Percentiles rank a stretch among this genome's conserved stretches.
phyloP scores from a whole-genome alignment of 2,888 invertebrate species.

The Syrista parreyssii region DNA sequence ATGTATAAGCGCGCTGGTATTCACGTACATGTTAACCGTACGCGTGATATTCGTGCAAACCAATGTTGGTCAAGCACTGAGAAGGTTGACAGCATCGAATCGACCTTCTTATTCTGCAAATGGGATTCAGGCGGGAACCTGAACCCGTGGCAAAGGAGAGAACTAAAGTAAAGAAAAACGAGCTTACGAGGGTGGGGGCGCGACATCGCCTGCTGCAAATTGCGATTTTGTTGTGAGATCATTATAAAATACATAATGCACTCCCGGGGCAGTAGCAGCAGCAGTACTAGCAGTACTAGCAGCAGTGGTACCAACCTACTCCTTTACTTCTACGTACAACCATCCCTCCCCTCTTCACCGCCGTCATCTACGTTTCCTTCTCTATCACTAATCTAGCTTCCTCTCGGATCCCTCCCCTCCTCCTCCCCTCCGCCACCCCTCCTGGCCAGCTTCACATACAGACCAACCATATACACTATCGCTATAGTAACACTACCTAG shows the following conservation, averaged over 20 bases:
- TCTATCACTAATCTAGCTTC: constrained; percentile 27
- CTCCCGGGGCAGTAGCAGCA: constrained; percentile 28
- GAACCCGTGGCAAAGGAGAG: constrained; percentile 14
- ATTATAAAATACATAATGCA: constrained; percentile 65
- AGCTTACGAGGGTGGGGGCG: constrained; percentile 22
- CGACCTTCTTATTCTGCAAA: not conserved
- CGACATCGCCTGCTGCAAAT: constrained; percentile 59
- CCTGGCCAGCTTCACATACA: not conserved
- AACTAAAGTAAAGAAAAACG: constrained; percentile 38
- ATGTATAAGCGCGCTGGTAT: no score
- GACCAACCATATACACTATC: not conserved
- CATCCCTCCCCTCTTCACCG: constrained; percentile 36
- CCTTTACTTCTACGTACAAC: constrained; percentile 20
- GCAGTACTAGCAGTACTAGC: constrained; percentile 24
- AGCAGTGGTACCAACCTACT: not conserved
- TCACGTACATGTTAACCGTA: not conserved
- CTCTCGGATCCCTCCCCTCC: constrained; percentile 22
- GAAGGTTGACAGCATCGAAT: not conserved
- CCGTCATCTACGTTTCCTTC: constrained; percentile 28
- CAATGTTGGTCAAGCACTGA: not conserved
- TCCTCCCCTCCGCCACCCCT: constrained; percentile 11
- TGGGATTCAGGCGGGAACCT: not conserved
- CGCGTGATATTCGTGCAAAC: not conserved
- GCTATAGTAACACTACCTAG: not conserved
- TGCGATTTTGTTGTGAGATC: constrained; percentile 64